Percentiles rank a stretch among this genome's conserved stretches.
phyloP scores from a whole-genome alignment of 2,113 vertebrate genomes.

The Carassius gibelio region DNA sequence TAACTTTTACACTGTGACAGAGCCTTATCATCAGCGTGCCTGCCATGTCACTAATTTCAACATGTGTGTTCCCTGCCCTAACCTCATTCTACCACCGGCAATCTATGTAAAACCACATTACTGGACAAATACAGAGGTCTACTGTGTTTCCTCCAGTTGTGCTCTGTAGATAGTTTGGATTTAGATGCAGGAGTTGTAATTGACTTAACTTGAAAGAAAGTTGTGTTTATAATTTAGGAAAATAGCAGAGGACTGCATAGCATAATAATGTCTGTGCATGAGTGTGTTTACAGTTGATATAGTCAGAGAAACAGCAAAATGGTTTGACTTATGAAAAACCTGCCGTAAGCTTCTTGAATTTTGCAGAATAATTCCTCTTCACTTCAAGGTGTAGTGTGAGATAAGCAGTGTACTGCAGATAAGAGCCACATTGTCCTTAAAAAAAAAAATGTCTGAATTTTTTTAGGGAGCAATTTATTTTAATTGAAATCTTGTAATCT shows the following conservation, averaged over 20 bases:
- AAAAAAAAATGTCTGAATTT: too few species aligned
- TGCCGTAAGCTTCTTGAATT: constrained; percentile 18
- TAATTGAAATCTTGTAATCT: neutral
- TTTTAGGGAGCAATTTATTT: neutral
- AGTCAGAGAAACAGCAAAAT: neutral
- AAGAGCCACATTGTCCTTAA: neutral
- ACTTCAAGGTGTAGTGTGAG: constrained; percentile 13
- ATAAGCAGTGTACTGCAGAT: neutral
- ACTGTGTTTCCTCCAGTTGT: neutral
- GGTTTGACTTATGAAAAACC: neutral
- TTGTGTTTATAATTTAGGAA: constrained; percentile 39
- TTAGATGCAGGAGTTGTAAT: constrained; percentile 28
- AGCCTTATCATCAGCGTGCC: constrained; percentile 12
- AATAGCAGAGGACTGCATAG: constrained; percentile 13
- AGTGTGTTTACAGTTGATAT: neutral
- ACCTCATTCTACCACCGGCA: neutral
- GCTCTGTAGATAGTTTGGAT: neutral
- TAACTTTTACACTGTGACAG: neutral
- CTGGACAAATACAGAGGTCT: constrained; percentile 16
- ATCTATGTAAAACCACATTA: constrained; percentile 23
- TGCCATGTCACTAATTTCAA: constrained; percentile 3
- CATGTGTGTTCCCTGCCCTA: neutral
- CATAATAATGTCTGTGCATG: constrained; percentile 3
- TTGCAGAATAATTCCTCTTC: neutral
- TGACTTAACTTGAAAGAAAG: constrained; percentile 27